Percentiles rank a stretch among this genome's conserved stretches.
These are phyloP conservation scores for Brachionus rotundiformis DNA, from an alignment of 1,140 invertebrate genomes.

Conservation along the genomic window DNA sequence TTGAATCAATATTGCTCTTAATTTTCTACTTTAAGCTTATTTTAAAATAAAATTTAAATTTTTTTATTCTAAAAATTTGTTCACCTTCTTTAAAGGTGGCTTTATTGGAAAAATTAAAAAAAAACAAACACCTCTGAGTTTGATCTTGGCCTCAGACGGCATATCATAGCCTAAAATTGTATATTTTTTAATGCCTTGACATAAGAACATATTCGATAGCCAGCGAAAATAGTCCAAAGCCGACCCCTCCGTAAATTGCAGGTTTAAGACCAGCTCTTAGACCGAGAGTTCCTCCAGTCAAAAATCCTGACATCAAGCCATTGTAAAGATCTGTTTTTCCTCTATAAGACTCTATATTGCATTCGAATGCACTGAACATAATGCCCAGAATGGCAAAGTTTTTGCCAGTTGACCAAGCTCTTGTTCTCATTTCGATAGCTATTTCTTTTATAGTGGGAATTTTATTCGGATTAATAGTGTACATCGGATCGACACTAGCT, in stretches of 20 bases:
- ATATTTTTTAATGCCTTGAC: constrained; percentile 58
- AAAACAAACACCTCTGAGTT: constrained; percentile 7
- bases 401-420: constrained; percentile 88
- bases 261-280: constrained; percentile 81
- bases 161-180: neutral
- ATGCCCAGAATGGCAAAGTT: constrained; percentile 93
- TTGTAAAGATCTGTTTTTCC: constrained; percentile 53
- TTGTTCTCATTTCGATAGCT: constrained; percentile 80
- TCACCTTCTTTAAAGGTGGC: neutral
- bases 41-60: no score
- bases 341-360: constrained; percentile 75
- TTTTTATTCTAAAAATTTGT: neutral
- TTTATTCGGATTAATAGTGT: constrained; percentile 70
- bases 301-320: constrained; percentile 52
- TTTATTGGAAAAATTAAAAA: constrained; percentile 21
- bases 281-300: constrained; percentile 53
- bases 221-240: constrained; percentile 90
- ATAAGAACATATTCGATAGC: constrained; percentile 90
- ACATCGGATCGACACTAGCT: constrained; percentile 86
- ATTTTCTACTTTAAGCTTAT: no score
- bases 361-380: constrained; percentile 88
- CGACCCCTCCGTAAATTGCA: constrained; percentile 81
- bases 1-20: no score
- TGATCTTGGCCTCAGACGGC: neutral
- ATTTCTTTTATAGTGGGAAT: constrained; percentile 65